These are phyloP conservation scores for Boloria selene DNA, from an alignment of 2,888 invertebrate genomes.

Conservation along the genomic window DNA sequence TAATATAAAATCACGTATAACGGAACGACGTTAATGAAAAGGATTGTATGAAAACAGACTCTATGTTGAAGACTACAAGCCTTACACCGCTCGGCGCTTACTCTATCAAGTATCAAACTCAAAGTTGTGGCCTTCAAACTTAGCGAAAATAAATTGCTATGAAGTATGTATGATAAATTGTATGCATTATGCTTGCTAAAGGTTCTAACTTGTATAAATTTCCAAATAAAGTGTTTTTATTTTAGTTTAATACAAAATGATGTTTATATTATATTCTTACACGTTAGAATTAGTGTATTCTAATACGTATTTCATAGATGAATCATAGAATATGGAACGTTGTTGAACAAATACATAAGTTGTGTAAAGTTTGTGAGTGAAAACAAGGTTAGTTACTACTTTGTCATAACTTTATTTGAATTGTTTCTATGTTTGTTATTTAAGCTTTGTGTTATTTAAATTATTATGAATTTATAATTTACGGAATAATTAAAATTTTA, in stretches of 20 bases:
- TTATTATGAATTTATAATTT: neutral
- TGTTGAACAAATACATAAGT: slow-evolving; percentile 5
- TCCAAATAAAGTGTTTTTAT: slow-evolving; percentile 18
- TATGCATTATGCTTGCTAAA: slow-evolving; percentile 55
- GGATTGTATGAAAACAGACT: slow-evolving; percentile 49
- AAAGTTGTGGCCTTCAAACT: slow-evolving; percentile 57
- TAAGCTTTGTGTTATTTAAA: too few relatives aligned
- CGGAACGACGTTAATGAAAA: slow-evolving; percentile 40
- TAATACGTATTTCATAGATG: slow-evolving; percentile 38
- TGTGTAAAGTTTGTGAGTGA: slow-evolving; percentile 15
- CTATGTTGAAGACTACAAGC: slow-evolving; percentile 45
- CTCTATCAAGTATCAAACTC: slow-evolving; percentile 34
- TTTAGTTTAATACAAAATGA: too few relatives aligned
- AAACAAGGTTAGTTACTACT: slow-evolving; percentile 20
- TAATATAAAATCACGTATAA: slow-evolving; percentile 33
- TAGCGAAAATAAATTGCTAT: slow-evolving; percentile 54
- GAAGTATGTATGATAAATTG: too few relatives aligned
- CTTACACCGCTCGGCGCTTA: slow-evolving; percentile 29
- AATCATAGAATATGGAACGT: slow-evolving; percentile 12
- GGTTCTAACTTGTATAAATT: slow-evolving; percentile 56
- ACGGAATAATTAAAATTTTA: neutral
- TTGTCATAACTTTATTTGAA: slow-evolving; percentile 16
- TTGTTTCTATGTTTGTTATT: neutral
- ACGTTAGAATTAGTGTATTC: neutral
- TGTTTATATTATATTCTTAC: too few relatives aligned